phyloP scores from a whole-genome alignment of 2,888 invertebrate species.

The Apocheima hispidaria region DNA sequence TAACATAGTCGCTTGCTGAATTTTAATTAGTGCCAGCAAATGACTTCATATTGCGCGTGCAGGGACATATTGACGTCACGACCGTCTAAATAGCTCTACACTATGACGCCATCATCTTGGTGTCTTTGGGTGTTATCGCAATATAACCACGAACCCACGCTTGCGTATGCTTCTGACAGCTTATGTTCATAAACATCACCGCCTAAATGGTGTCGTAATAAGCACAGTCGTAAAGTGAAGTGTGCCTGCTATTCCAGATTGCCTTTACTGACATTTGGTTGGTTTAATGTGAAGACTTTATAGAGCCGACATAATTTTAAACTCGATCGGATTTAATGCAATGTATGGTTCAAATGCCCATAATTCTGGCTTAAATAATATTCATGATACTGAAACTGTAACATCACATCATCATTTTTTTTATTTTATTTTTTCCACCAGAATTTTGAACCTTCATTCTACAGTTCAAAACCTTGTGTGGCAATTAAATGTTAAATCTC shows the following conservation, averaged over 20 bases:
- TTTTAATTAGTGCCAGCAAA: conserved; percentile 36
- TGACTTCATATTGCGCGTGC: conserved; percentile 34
- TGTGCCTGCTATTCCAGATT: conserved; percentile 29
- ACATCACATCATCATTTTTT: no score
- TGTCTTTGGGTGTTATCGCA: background rate
- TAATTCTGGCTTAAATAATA: no score
- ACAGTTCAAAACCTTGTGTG: no score
- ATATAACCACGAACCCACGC: conserved; percentile 31
- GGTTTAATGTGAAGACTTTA: conserved; percentile 16
- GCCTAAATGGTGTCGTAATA: conserved; percentile 39
- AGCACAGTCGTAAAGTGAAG: conserved; percentile 28
- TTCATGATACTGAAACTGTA: no score
- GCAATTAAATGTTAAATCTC: no score
- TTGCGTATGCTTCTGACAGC: conserved; percentile 25
- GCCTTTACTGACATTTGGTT: conserved; percentile 23
- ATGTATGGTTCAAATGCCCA: no score
- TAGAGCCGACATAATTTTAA: conserved; percentile 8
- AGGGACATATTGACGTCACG: conserved; percentile 34
- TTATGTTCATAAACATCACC: conserved; percentile 36
- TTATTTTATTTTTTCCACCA: no score
- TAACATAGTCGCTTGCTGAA: conserved; percentile 26
- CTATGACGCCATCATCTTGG: conserved; percentile 4
- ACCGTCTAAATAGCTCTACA: background rate
- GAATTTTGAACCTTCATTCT: no score
- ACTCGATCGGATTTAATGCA: background rate